Evolutionary conservation across 2,113 vertebrate species (phyloP), one percentile per base, ranked within the genome.

Genomic region (Eidolon helvum): DNA sequence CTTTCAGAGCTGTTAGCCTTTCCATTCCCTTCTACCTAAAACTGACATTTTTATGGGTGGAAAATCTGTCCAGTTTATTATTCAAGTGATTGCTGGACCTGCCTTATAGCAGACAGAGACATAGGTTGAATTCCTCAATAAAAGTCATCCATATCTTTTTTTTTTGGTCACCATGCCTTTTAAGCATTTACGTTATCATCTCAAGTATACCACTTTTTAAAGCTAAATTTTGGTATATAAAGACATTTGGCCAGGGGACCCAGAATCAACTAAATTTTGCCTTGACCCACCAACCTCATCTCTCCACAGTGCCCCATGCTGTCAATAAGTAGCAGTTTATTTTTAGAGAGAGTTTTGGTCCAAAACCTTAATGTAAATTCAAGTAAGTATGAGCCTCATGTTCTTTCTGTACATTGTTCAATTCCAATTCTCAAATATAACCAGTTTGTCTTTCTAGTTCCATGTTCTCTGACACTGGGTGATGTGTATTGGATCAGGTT

Each of bases 1-100:
- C 55, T 92, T 92, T 95, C 80, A 90, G 85, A 84, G 50, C 50
- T 74, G 50, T 75, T 87, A 94, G n/a, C 86, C 43, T 96, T 85
- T 68, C 92, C 26, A 59, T 80, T 91, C 18, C 45, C 63, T 95
- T 78, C 83, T 61, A 38, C 79, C 43, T 66, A 55, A 88, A 68
- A 24, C n/a, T 89, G 87, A 69, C 28, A 12, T 77, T 77, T 96
- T 88, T 78, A 91, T 57, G 82, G 69, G 6, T 15, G 35, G 21
- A 14, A 26, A 53, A 61, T 66, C 45, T 69, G 38, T 61, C 84
- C 38, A 55, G 38, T 72, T 79, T 88, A 71, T 95, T 87, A 66
- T 40, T 90, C 63, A 90, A 18, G 35, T 45, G 45, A 68, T 72
- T 45, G 24, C 63, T 50, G 40, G 33, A 8, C 26, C 68, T 90